Evolutionary conservation across 2,888 invertebrate genomes (phyloP).

Genomic region (Bruchidius siliquastri): DNA sequence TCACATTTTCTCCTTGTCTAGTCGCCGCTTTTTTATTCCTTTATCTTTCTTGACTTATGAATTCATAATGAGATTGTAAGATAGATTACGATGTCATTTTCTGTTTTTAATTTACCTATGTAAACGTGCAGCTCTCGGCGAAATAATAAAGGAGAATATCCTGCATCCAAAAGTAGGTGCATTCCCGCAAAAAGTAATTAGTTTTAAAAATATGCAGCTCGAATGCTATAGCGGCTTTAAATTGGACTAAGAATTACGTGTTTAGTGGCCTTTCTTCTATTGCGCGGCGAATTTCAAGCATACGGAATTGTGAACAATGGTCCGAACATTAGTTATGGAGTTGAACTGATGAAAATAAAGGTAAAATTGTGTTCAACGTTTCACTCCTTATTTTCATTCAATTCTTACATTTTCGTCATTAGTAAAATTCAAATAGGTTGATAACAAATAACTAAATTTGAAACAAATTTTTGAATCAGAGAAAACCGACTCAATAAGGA

Average conservation of each 20-base stretch:
- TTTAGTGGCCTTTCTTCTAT: not conserved
- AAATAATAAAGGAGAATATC: slow-evolving; percentile 8
- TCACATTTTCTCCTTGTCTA: slow-evolving; percentile 38
- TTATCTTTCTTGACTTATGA: slow-evolving; percentile 57
- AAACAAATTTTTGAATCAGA: too few species aligned
- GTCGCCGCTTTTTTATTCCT: slow-evolving; percentile 47
- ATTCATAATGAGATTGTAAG: slow-evolving; percentile 61
- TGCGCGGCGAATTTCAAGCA: not conserved
- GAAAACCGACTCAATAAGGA: too few species aligned
- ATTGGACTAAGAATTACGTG: not conserved
- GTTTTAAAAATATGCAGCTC: not conserved
- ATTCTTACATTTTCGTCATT: too few species aligned
- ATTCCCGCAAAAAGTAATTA: slow-evolving; percentile 1
- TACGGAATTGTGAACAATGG: not conserved
- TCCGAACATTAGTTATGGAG: not conserved
- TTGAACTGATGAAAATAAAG: too few species aligned
- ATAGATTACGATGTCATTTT: slow-evolving; percentile 51
- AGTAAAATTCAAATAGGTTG: too few species aligned
- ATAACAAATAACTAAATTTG: too few species aligned
- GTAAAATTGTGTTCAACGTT: too few species aligned
- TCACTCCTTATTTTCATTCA: too few species aligned
- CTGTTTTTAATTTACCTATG: slow-evolving; percentile 25
- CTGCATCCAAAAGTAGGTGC: slow-evolving; percentile 4
- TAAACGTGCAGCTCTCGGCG: slow-evolving; percentile 11
- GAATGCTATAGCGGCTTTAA: not conserved